Evolutionary conservation across 1,140 invertebrate species (phyloP).

Genomic region (Ephestia elutella): DNA sequence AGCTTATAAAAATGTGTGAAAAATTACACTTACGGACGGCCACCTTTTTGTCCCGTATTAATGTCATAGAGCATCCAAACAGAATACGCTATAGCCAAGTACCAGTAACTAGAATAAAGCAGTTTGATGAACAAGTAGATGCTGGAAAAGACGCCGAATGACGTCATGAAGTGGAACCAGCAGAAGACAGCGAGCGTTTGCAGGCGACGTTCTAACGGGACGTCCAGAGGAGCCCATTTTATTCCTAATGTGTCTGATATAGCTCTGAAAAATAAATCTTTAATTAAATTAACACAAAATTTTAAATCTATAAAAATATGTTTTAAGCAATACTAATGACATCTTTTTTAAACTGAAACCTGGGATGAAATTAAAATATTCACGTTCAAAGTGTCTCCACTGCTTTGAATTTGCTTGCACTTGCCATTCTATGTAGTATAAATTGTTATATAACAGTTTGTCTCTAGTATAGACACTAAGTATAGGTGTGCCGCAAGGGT

Average conservation of each 20-base stretch:
- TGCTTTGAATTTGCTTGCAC: no score
- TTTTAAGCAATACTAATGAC: no score
- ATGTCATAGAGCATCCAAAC: neutral
- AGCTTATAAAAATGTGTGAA: neutral
- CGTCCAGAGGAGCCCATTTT: neutral
- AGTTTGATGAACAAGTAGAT: neutral
- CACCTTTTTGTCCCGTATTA: neutral
- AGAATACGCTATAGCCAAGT: neutral
- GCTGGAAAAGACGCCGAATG: neutral
- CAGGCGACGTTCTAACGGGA: neutral
- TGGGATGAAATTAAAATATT: no score
- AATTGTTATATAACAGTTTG: no score
- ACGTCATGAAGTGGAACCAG: slow-evolving; percentile 2
- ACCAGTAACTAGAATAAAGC: neutral
- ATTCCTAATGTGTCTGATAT: neutral
- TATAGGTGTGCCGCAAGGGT: neutral
- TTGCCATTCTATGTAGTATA: no score
- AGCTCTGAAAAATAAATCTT: neutral
- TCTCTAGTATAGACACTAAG: neutral
- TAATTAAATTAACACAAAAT: neutral
- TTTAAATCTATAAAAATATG: neutral
- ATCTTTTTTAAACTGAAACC: no score
- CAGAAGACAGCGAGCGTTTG: neutral
- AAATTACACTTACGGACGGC: neutral
- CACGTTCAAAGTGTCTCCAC: no score